Evolutionary conservation across 2,888 invertebrate genomes (phyloP).

Genomic region (Eupithecia dodoneata): DNA sequence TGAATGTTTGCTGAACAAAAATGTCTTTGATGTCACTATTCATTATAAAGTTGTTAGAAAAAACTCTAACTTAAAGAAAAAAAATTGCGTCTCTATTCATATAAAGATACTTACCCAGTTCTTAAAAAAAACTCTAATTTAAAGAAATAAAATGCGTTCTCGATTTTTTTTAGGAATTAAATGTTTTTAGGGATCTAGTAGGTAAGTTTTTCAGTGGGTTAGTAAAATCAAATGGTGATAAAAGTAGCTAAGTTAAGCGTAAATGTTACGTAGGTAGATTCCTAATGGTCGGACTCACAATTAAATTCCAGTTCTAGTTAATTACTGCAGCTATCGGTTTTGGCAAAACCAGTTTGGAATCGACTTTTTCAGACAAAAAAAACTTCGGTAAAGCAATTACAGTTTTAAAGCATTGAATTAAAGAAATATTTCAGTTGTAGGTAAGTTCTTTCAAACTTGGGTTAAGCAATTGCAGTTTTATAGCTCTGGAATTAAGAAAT

Average conservation of each 20-base stretch:
- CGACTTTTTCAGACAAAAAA: slow-evolving; percentile 60
- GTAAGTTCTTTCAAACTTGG: slow-evolving; percentile 55
- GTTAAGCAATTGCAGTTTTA: slow-evolving; percentile 54
- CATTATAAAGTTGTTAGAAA: no score
- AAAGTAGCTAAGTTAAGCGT: not conserved
- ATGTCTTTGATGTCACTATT: not conserved
- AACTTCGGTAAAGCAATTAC: slow-evolving; percentile 49
- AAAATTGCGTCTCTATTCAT: not conserved
- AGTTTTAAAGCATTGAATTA: slow-evolving; percentile 48
- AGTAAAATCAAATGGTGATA: not conserved
- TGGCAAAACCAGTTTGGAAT: slow-evolving; percentile 69
- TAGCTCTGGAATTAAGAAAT: not conserved
- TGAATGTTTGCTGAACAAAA: not conserved
- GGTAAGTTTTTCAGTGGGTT: not conserved
- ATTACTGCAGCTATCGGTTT: slow-evolving; percentile 65
- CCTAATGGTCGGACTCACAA: not conserved
- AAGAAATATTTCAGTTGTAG: slow-evolving; percentile 59
- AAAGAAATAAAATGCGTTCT: not conserved
- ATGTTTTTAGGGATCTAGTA: not conserved
- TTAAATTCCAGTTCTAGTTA: slow-evolving; percentile 58
- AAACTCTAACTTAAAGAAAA: no score
- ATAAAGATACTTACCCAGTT: not conserved
- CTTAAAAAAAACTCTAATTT: not conserved
- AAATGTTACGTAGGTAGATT: not conserved
- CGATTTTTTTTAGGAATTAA: not conserved